A percentile compares a stretch with the other conserved stretches of the same genome.
Conservation (phyloP, 2,113 vertebrate species). For the Nipponia nippon region DNA sequence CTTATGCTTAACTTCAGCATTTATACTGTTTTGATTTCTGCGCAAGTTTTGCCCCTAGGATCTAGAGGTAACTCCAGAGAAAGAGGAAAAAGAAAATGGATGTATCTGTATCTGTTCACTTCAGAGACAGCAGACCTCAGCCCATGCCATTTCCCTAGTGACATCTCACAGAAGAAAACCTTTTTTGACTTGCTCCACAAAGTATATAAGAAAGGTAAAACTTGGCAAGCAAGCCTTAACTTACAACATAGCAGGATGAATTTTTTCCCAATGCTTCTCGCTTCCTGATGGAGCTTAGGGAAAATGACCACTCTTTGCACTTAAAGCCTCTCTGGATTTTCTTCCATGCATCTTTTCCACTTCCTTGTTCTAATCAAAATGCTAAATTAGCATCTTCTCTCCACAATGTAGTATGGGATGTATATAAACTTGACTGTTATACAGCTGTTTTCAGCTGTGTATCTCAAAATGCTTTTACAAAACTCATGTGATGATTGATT, state of each 20-base stretch:
- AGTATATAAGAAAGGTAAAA: not conserved
- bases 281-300: not conserved
- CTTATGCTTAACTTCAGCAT: not conserved
- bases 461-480: not conserved
- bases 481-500: not conserved
- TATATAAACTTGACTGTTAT: not conserved
- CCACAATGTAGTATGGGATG: not conserved
- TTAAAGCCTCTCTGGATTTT: not conserved
- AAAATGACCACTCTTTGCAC: not conserved
- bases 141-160: not conserved
- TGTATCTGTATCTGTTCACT: not conserved
- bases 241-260: not conserved
- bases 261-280: accelerated
- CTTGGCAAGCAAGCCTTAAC: not conserved
- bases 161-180: not conserved
- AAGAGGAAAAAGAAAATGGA: not conserved
- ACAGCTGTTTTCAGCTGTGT: not conserved
- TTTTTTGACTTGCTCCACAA: not conserved
- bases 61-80: not conserved
- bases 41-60: not conserved
- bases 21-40: not conserved
- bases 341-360: not conserved
- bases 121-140: not conserved
- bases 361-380: not conserved
- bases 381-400: not conserved